A percentile compares a stretch with the other conserved stretches of the same genome.
Conservation (phyloP, 2,113 vertebrate species). For the Salvelinus namaycush region DNA sequence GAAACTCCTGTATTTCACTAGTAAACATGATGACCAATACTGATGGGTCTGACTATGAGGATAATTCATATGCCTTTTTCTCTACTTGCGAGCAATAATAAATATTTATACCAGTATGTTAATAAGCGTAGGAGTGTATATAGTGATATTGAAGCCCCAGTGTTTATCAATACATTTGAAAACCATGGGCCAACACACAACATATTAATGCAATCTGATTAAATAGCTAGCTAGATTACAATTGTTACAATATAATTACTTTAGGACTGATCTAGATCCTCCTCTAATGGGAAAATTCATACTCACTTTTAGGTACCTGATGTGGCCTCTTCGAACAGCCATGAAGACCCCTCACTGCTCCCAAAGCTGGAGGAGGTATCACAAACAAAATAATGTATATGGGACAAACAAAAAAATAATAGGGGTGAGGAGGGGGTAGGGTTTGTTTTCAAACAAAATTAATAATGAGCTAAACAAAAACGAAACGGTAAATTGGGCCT, state of each 20-base stretch:
- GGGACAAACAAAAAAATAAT: conserved; percentile 35
- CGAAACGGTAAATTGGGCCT: conserved; percentile 30
- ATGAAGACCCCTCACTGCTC: conserved; percentile 80
- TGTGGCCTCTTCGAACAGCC: conserved; percentile 82
- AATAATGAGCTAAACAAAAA: conserved; percentile 25
- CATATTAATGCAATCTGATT: background rate
- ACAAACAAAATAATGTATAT: conserved; percentile 53
- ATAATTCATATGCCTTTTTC: background rate
- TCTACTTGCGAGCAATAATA: background rate
- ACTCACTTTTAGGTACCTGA: conserved; percentile 81
- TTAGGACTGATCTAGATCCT: background rate
- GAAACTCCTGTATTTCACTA: conserved; percentile 40
- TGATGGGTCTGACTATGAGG: background rate
- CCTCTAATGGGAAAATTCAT: background rate
- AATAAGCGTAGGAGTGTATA: no score
- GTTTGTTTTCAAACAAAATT: conserved; percentile 23
- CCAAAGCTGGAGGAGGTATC: conserved; percentile 61
- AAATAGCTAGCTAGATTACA: background rate
- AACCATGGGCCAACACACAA: background rate
- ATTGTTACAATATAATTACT: background rate
- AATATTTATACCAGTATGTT: background rate
- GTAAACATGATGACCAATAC: conserved; percentile 8
- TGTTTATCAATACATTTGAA: no score
- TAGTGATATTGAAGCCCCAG: no score
- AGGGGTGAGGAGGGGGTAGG: conserved; percentile 2